These are phyloP conservation scores for Sminthurides aquaticus DNA, from an alignment of 2,888 invertebrate genomes.

Conservation along the genomic window DNA sequence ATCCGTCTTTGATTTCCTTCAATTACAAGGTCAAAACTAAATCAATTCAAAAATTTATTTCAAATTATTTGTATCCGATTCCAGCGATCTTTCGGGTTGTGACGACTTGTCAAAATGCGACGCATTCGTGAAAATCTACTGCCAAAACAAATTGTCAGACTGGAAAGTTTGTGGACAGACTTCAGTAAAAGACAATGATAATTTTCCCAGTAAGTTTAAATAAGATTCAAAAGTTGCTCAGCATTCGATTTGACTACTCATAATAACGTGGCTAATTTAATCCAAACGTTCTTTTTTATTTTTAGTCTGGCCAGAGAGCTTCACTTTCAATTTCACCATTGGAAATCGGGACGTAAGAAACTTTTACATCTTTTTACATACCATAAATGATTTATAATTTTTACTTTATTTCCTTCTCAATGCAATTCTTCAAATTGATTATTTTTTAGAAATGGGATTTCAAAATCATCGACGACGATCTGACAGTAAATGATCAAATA, in stretches of 20 bases:
- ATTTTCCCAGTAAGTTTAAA: constrained; percentile 10
- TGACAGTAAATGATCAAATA: constrained; percentile 1
- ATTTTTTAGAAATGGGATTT: constrained; percentile 5
- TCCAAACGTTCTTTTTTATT: too few species aligned
- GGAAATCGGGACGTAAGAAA: constrained; percentile 8
- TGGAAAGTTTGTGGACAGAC: constrained; percentile 15
- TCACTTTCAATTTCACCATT: not conserved
- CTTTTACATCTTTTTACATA: not conserved
- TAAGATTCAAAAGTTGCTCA: not conserved
- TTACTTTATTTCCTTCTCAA: not conserved
- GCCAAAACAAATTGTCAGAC: constrained; percentile 9
- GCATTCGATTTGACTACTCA: too few species aligned
- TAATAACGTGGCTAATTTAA: too few species aligned
- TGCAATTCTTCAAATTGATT: not conserved
- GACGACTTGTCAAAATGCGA: constrained; percentile 12
- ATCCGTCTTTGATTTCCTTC: too few species aligned
- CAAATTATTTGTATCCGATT: too few species aligned
- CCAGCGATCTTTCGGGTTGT: constrained; percentile 10
- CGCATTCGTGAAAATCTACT: constrained; percentile 9
- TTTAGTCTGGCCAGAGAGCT: constrained; percentile 15
- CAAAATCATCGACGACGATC: constrained; percentile 6
- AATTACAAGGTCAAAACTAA: too few species aligned
- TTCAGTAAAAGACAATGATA: not conserved
- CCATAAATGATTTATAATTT: not conserved
- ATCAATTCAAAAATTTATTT: too few species aligned